Evolutionary conservation across 2,113 vertebrate species (phyloP), one percentile per base, ranked within the genome.

Genomic region (Benitochromis conjunctus): DNA sequence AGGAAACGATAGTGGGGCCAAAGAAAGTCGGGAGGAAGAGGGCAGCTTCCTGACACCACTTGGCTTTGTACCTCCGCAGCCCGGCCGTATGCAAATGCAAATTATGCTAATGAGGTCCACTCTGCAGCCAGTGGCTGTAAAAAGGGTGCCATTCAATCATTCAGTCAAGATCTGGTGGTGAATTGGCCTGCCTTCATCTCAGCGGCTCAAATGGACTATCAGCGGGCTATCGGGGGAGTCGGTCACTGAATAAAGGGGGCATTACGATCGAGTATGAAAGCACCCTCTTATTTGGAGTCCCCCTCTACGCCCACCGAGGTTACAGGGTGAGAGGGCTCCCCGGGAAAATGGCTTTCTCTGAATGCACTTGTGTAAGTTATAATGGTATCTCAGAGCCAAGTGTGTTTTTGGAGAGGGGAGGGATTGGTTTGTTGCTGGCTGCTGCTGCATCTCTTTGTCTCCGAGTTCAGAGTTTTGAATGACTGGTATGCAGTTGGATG

Each of bases 41-140:
- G 85, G 81, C 76, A 16, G 26, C 79, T 85, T 87, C 82, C 85
- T 82, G 80, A 94, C 93, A 92, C 86, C 60, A 66, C 81, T 80
- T 24, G 38, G 74, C 93, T 92, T 93, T 92, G 88, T 94, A 2
- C 41, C 10, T 26, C 80, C 5, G 64, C 57, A 5, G 78, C 41
- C 43, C 51, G 18, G 46, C 29, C 82, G 54, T 89, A 95, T 95
- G 95, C 93, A 74, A 94, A 95, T 94, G 43, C 7, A 0, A 7
- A 9, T 82, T 86, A 94, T 94, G 95, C 89, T 91, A 94, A 96
- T 92, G 82, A 80, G 21, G 8, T 10, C 13, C 38, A 43, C 64
- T 48, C 66, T 31, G 29, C 21, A 46, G 77, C 82, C 77, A 4
- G 51, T 24, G 71, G 86, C 51, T 5, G 80, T 79, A 86, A 90